Conservation (phyloP, 2,888 invertebrate species). For the Meliscaeva auricollis region DNA sequence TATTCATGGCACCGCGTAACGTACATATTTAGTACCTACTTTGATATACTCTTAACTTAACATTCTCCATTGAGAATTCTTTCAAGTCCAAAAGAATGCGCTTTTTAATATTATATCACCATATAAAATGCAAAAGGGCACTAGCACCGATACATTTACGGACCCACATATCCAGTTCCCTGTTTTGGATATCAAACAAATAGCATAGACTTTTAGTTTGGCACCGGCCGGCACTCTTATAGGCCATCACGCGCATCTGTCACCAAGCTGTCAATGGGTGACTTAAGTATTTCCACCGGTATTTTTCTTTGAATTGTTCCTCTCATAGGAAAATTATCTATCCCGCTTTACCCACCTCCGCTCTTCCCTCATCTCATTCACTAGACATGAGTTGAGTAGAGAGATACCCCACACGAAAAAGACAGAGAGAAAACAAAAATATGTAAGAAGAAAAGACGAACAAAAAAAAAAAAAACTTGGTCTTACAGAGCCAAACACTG, state of each 20-base stretch:
- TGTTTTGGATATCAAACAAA: conserved; percentile 62
- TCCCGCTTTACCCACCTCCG: no score
- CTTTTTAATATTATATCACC: conserved; percentile 33
- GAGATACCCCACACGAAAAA: conserved; percentile 14
- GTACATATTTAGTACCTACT: conserved; percentile 20
- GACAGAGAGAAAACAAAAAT: neutral
- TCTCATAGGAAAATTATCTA: conserved; percentile 56
- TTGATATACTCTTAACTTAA: conserved; percentile 1
- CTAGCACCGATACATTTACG: conserved; percentile 48
- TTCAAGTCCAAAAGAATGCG: conserved; percentile 22
- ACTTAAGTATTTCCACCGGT: conserved; percentile 69
- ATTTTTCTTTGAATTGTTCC: conserved; percentile 43
- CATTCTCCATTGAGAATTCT: neutral
- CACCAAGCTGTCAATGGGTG: conserved; percentile 69
- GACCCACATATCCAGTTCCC: conserved; percentile 14
- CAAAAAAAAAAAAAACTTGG: conserved; percentile 29
- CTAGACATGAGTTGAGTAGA: neutral
- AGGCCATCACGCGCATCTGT: conserved; percentile 61
- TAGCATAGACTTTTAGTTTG: conserved; percentile 52
- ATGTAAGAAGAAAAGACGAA: no score
- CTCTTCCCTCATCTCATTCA: neutral
- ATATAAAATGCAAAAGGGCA: conserved; percentile 37
- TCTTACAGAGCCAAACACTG: conserved; percentile 46
- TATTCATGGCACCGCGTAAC: neutral
- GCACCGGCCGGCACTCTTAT: conserved; percentile 39